Conservation (phyloP, 2,888 invertebrate species). For the Drosophila algonquin region DNA sequence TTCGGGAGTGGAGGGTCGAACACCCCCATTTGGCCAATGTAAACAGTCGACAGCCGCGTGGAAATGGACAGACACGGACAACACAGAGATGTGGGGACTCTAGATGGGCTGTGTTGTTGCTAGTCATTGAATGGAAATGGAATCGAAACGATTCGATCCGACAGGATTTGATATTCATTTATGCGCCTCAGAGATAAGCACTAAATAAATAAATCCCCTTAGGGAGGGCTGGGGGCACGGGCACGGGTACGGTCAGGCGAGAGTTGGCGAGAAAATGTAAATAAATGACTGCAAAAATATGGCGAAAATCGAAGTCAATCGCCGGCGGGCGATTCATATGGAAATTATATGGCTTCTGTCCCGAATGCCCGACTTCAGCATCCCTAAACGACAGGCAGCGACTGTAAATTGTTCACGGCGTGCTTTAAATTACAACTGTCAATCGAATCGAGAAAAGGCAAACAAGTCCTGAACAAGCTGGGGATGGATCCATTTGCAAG, state of each 20-base stretch:
- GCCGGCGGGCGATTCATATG: conserved; percentile 48
- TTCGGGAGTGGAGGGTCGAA: conserved; percentile 12
- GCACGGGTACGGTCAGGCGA: background rate
- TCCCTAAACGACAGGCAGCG: conserved; percentile 1
- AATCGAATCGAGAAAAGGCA: conserved; percentile 54
- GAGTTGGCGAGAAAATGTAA: conserved; percentile 64
- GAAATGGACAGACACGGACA: conserved; percentile 57
- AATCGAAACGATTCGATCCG: conserved; percentile 58
- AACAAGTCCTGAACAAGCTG: conserved; percentile 31
- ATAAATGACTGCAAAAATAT: conserved; percentile 75
- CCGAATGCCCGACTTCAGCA: background rate
- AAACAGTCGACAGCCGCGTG: conserved; percentile 65
- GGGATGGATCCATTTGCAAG: background rate
- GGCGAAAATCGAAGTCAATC: conserved; percentile 49
- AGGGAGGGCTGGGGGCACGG: background rate
- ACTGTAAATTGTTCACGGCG: conserved; percentile 60
- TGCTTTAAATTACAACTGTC: conserved; percentile 70
- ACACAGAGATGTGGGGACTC: conserved; percentile 9
- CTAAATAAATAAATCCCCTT: conserved; percentile 72
- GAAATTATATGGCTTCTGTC: conserved; percentile 45
- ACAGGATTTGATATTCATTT: conserved; percentile 72
- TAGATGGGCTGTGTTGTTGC: conserved; percentile 29
- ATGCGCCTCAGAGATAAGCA: conserved; percentile 77
- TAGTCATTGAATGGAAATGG: conserved; percentile 66
- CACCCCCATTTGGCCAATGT: conserved; percentile 36